Conservation (phyloP, 2,113 vertebrate genomes). For the Rousettus leschenaultii region DNA sequence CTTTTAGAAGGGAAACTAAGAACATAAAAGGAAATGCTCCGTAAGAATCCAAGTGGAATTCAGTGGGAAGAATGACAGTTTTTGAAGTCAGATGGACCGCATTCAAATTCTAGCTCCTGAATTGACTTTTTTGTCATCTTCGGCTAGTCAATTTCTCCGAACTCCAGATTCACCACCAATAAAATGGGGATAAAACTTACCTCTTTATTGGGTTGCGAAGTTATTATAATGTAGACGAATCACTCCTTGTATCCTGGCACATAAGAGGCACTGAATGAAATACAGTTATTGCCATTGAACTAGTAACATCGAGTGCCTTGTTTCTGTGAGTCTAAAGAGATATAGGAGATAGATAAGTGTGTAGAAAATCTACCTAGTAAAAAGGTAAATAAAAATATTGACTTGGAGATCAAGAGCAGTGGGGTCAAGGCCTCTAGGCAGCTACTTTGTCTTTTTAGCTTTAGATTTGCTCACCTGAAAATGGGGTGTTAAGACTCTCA, state of each 20-base stretch:
- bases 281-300: background rate
- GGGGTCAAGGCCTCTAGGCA: background rate
- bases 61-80: background rate
- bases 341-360: background rate
- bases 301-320: background rate
- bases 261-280: background rate
- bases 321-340: background rate
- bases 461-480: background rate
- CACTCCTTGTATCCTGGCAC: background rate
- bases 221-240: background rate
- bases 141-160: background rate
- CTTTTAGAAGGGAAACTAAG: background rate
- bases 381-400: background rate
- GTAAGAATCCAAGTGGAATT: background rate
- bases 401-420: background rate
- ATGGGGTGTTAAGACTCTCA: background rate
- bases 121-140: background rate
- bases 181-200: background rate
- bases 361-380: background rate
- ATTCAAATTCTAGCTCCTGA: background rate
- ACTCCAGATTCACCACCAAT: background rate
- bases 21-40: background rate
- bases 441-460: background rate
- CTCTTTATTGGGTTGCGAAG: background rate
- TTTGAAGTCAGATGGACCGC: background rate